Percentiles rank a stretch among this genome's conserved stretches.
phyloP scores from a whole-genome alignment of 2,888 invertebrate species.

The Halictus quadricinctus region DNA sequence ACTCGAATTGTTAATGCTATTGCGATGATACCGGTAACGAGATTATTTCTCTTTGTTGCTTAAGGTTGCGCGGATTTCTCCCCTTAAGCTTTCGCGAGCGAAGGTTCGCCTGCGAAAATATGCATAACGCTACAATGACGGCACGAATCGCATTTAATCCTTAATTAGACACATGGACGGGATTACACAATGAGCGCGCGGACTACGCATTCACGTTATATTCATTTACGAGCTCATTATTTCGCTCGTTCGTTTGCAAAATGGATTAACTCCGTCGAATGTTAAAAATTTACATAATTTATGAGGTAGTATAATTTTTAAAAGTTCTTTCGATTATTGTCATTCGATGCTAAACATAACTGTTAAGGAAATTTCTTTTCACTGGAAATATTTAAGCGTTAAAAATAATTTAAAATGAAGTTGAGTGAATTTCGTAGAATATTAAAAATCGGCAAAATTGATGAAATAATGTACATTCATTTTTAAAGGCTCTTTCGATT shows the following conservation, averaged over 20 bases:
- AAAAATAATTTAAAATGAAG: no score
- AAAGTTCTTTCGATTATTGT: no score
- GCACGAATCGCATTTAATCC: not conserved
- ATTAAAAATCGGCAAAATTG: no score
- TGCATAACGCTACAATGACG: not conserved
- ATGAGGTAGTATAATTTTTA: not conserved
- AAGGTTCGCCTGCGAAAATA: not conserved
- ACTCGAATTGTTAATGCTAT: constrained; percentile 23
- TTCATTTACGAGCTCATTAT: no score
- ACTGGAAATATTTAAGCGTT: no score
- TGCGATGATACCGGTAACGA: constrained; percentile 30
- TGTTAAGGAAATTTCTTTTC: no score
- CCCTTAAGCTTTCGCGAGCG: not conserved
- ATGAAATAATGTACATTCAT: no score
- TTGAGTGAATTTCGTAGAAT: no score
- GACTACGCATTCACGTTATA: no score
- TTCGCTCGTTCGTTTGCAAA: no score
- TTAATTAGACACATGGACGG: not conserved
- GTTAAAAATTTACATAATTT: not conserved
- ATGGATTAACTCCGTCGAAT: not conserved
- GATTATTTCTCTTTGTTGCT: constrained; percentile 30
- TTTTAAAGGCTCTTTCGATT: no score
- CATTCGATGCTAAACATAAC: no score
- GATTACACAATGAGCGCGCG: not conserved
- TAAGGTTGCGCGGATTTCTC: constrained; percentile 33